Evolutionary conservation across 2,888 invertebrate genomes (phyloP).

Genomic region (Eupeodes luniger): DNA sequence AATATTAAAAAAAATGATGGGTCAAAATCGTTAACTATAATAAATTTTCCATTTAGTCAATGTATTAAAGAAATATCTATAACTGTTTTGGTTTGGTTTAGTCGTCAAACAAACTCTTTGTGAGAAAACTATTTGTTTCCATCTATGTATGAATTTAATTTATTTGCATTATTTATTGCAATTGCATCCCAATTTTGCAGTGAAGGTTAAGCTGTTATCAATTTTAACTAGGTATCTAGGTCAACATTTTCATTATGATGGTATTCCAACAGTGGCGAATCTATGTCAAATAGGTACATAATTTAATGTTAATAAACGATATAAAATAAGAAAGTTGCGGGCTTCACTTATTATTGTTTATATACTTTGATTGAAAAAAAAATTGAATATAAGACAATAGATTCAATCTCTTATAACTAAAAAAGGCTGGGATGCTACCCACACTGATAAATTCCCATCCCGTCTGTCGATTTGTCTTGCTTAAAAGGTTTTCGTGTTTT

Average conservation of each 20-base stretch:
- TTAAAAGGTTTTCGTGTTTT: no score
- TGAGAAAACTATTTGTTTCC: background rate
- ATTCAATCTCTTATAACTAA: no score
- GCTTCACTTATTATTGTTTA: no score
- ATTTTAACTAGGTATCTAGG: conserved; percentile 14
- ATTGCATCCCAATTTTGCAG: background rate
- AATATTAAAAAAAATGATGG: no score
- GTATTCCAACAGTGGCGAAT: background rate
- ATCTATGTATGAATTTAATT: background rate
- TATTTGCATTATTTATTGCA: conserved; percentile 18
- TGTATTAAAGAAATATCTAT: background rate
- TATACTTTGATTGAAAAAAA: no score
- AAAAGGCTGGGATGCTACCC: no score
- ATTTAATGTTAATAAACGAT: no score
- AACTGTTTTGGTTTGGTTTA: background rate
- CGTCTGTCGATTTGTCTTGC: no score
- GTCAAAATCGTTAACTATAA: no score
- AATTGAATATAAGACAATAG: no score
- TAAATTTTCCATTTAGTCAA: background rate
- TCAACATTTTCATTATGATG: conserved; percentile 15
- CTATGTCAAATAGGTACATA: background rate
- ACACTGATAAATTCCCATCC: no score
- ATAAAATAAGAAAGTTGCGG: no score
- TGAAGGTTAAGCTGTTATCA: background rate
- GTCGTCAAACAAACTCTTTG: background rate